Conservation (phyloP, 2,888 invertebrate genomes). For the Tinea pellionella region DNA sequence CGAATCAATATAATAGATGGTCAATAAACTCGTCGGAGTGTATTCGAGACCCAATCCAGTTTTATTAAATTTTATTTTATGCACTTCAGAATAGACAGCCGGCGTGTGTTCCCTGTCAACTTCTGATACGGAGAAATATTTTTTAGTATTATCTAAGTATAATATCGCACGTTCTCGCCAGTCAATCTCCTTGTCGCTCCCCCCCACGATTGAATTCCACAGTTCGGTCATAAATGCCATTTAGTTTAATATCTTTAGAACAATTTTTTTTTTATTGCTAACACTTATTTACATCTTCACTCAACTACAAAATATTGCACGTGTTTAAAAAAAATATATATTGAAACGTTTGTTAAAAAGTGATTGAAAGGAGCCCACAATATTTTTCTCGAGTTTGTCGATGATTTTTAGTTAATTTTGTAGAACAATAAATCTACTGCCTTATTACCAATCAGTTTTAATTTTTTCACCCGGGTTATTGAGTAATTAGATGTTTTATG, state of each 20-base stretch:
- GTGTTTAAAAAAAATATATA: neutral
- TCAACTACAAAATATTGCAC: neutral
- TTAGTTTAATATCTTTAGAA: slow-evolving; percentile 31
- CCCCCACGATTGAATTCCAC: slow-evolving; percentile 60
- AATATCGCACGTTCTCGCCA: slow-evolving; percentile 60
- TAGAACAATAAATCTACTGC: too few species aligned
- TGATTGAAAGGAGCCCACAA: too few species aligned
- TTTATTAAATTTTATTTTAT: slow-evolving; percentile 54
- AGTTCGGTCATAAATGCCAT: slow-evolving; percentile 64
- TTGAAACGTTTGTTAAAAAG: too few species aligned
- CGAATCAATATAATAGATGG: slow-evolving; percentile 72
- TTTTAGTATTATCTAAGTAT: slow-evolving; percentile 68
- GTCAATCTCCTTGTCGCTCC: slow-evolving; percentile 43
- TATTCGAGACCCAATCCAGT: slow-evolving; percentile 66
- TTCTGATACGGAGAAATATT: slow-evolving; percentile 76
- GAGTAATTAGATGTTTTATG: too few species aligned
- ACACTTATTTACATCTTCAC: neutral
- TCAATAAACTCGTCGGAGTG: slow-evolving; percentile 71
- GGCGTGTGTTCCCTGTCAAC: slow-evolving; percentile 71
- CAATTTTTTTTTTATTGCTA: neutral
- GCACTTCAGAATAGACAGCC: slow-evolving; percentile 69
- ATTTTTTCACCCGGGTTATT: too few species aligned
- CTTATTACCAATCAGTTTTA: too few species aligned
- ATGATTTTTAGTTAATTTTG: too few species aligned
- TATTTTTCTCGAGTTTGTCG: too few species aligned